phyloP scores from a whole-genome alignment of 2,797 vertebrate genomes.

The Megalops cyprinoides region DNA sequence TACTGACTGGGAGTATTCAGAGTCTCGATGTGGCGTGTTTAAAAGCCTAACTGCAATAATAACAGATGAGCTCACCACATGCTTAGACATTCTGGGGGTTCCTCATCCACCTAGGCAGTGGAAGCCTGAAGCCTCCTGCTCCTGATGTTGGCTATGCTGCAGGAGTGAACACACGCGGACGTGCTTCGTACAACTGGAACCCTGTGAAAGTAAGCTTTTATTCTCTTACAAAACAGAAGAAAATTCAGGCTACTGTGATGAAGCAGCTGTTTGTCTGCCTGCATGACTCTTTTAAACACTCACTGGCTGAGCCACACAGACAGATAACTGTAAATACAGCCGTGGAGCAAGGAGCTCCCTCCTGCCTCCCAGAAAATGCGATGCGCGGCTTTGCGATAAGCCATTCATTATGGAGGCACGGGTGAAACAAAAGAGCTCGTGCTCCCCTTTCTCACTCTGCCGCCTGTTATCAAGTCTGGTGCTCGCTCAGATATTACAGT shows the following conservation, averaged over 20 bases:
- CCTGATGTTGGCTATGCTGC: background rate
- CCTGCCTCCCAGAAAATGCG: background rate
- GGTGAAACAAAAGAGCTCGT: constrained; percentile 15
- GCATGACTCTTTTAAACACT: background rate
- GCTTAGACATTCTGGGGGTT: background rate
- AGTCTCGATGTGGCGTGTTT: background rate
- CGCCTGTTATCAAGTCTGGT: background rate
- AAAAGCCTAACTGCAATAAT: background rate
- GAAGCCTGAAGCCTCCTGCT: no score
- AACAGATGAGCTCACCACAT: background rate
- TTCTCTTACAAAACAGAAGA: no score
- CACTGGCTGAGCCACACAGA: background rate
- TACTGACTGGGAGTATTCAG: background rate
- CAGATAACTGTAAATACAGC: constrained; percentile 7
- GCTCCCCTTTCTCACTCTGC: background rate
- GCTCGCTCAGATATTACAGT: background rate
- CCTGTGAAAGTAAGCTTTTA: no score
- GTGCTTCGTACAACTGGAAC: no score
- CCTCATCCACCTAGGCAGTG: no score
- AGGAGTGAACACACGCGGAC: no score
- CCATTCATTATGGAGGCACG: background rate
- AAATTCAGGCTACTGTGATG: background rate
- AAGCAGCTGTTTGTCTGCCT: background rate
- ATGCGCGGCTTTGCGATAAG: constrained; percentile 16
- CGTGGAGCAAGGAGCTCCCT: background rate